phyloP scores from a whole-genome alignment of 2,797 vertebrate species.

The Spondyliosoma cantharus region DNA sequence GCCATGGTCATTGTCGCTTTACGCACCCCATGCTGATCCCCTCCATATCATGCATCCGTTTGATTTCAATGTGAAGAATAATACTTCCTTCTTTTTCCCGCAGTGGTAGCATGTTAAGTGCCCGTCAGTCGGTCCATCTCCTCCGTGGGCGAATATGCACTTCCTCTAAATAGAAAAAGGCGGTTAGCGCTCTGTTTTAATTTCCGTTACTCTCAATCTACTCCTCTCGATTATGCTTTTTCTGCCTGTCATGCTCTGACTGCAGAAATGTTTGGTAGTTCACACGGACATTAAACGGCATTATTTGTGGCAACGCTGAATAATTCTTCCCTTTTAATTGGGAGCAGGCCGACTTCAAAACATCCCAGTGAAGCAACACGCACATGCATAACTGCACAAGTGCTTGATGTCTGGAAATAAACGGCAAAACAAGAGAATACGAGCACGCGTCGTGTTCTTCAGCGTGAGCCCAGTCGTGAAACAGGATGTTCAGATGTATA shows the following conservation, averaged over 20 bases:
- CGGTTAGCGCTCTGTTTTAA: background rate
- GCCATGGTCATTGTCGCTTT: slow-evolving; percentile 61
- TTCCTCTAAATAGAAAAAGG: slow-evolving; percentile 1
- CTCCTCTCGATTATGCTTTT: background rate
- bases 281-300: slow-evolving; percentile 13
- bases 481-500: background rate
- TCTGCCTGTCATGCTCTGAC: background rate
- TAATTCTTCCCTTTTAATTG: slow-evolving; percentile 4
- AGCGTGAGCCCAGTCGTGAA: background rate
- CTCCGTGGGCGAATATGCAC: background rate
- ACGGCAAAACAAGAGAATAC: slow-evolving; percentile 4
- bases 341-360: slow-evolving; percentile 8
- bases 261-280: slow-evolving; percentile 12
- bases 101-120: slow-evolving; percentile 1
- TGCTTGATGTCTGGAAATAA: slow-evolving; percentile 22
- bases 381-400: background rate
- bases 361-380: slow-evolving; percentile 1
- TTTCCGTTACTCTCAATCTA: slow-evolving; percentile 5
- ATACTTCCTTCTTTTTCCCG: background rate
- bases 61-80: slow-evolving; percentile 29
- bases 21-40: slow-evolving; percentile 42
- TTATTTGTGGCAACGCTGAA: slow-evolving; percentile 2
- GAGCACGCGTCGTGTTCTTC: background rate
- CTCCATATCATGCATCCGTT: slow-evolving; percentile 40
- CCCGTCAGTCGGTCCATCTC: background rate